These are phyloP conservation scores for Platycheirus rosarum DNA, from an alignment of 2,888 invertebrate genomes.

Conservation along the genomic window DNA sequence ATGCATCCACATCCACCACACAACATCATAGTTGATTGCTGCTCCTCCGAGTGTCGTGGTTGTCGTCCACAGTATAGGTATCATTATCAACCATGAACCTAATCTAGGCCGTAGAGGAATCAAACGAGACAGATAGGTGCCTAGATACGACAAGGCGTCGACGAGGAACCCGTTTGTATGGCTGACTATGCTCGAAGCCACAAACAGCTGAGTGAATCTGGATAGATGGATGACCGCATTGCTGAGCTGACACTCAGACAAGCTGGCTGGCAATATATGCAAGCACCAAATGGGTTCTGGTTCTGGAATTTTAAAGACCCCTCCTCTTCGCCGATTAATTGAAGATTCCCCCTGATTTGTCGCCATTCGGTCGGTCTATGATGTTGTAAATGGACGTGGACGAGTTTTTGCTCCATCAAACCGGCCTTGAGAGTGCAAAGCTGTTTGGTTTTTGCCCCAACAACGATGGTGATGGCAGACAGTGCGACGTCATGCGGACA, in stretches of 20 bases:
- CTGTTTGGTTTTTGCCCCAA: conserved; percentile 38
- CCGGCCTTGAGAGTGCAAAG: conserved; percentile 68
- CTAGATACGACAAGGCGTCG: conserved; percentile 40
- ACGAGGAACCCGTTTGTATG: conserved; percentile 25
- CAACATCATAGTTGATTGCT: conserved; percentile 61
- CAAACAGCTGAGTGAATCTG: conserved; percentile 71
- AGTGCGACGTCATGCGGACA: conserved; percentile 64
- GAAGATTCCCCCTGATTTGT: conserved; percentile 37
- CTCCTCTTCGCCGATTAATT: conserved; percentile 65
- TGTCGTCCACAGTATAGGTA: conserved; percentile 48
- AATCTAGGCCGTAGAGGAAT: conserved; percentile 72
- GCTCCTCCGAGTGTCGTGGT: conserved; percentile 5
- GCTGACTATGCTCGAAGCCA: conserved; percentile 14
- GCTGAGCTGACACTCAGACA: conserved; percentile 72
- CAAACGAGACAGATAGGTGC: conserved; percentile 74
- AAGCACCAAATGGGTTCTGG: conserved; percentile 53
- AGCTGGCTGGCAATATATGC: conserved; percentile 53
- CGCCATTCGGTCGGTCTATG: conserved; percentile 59
- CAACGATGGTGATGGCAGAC: conserved; percentile 52
- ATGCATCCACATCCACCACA: not conserved
- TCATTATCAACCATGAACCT: conserved; percentile 64
- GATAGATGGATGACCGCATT: conserved; percentile 74
- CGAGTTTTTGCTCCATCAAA: conserved; percentile 62
- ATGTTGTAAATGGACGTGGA: conserved; percentile 70
- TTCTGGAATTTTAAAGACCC: conserved; percentile 72